Evolutionary conservation across 2,113 vertebrate species (phyloP).

Genomic region (Vanacampus margaritifer): DNA sequence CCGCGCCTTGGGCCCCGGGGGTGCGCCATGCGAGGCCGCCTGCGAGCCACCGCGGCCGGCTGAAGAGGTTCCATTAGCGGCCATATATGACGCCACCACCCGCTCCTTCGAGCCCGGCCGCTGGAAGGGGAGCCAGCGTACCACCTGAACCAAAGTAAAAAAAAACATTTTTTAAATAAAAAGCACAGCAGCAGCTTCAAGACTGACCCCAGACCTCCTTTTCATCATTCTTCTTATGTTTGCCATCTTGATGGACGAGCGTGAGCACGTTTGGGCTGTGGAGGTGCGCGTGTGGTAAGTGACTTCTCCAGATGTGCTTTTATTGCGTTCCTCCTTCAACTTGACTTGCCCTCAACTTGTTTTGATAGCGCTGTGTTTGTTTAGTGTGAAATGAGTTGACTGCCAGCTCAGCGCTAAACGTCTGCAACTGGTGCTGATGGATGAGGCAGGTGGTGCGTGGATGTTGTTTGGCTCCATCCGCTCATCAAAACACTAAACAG

Average conservation of each 20-base stretch:
- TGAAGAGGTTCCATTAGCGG: conserved; percentile 43
- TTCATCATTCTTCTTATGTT: conserved; percentile 43
- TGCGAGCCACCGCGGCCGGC: background rate
- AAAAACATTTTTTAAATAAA: too few relatives aligned
- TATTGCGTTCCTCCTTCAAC: background rate
- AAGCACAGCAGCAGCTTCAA: background rate
- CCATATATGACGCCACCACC: conserved; percentile 63
- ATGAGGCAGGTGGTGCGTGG: conserved; percentile 2
- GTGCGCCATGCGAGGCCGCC: conserved; percentile 4
- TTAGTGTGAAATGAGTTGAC: conserved; percentile 2
- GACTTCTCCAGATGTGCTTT: conserved; percentile 49
- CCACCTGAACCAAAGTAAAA: background rate
- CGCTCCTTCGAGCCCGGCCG: conserved; percentile 26
- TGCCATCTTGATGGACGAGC: conserved; percentile 36
- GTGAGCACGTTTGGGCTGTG: conserved; percentile 56
- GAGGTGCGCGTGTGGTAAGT: conserved; percentile 68
- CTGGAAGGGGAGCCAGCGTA: background rate
- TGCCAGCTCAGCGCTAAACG: background rate
- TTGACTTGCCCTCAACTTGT: conserved; percentile 7
- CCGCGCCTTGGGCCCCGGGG: background rate
- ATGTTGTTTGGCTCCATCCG: background rate
- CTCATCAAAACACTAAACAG: background rate
- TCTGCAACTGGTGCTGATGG: background rate
- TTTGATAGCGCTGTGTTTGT: conserved; percentile 4
- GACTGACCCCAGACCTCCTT: conserved; percentile 20